Conservation (phyloP, 2,888 invertebrate species). For the Dryobotodes eremita region DNA sequence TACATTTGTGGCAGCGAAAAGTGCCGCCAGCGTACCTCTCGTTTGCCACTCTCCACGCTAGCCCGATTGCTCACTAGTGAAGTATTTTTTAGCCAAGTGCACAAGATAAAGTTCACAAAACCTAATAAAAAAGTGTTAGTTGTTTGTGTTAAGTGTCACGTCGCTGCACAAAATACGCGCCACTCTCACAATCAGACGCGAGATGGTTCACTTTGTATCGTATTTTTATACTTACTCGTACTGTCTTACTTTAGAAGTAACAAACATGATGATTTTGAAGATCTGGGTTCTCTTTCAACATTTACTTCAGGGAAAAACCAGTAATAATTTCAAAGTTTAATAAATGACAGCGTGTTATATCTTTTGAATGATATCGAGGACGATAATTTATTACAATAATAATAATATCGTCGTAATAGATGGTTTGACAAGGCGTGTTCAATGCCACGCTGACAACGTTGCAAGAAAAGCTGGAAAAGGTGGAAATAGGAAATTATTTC, state of each 20-base stretch:
- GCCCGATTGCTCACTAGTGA: slow-evolving; percentile 10
- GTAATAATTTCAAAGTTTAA: neutral
- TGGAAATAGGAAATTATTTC: neutral
- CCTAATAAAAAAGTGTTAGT: slow-evolving; percentile 49
- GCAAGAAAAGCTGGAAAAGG: neutral
- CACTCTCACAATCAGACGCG: neutral
- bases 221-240: slow-evolving; percentile 13
- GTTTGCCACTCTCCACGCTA: neutral
- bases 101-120: slow-evolving; percentile 51
- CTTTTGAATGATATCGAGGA: neutral
- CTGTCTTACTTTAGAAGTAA: neutral
- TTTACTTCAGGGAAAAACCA: neutral
- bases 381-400: neutral
- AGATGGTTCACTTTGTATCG: slow-evolving; percentile 12
- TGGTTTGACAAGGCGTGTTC: neutral
- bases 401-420: neutral
- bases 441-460: neutral
- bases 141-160: slow-evolving; percentile 36
- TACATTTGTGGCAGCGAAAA: neutral
- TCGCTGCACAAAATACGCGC: slow-evolving; percentile 1
- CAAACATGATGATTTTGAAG: neutral
- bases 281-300: neutral
- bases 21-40: too few relatives aligned
- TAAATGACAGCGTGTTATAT: neutral
- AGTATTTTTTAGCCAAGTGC: slow-evolving; percentile 45